Evolutionary conservation across 2,113 vertebrate species (phyloP).

Genomic region (Gobiocypris rarus): DNA sequence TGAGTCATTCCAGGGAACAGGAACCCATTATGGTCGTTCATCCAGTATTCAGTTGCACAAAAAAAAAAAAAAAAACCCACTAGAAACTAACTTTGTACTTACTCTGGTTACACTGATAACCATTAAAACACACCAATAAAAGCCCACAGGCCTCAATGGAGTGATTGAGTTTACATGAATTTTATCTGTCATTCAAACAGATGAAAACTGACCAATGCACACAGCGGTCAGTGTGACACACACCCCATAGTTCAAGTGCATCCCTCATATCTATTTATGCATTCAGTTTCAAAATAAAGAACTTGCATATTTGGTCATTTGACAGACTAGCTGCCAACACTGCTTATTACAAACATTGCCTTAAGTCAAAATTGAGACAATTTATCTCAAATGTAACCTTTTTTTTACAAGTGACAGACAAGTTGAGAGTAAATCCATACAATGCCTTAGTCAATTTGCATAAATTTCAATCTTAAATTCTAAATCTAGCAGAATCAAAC

Average conservation of each 20-base stretch:
- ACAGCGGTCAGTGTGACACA: background rate
- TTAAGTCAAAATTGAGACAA: background rate
- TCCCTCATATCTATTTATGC: background rate
- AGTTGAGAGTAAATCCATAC: too few species aligned
- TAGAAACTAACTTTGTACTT: background rate
- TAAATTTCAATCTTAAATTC: background rate
- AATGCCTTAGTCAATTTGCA: too few species aligned
- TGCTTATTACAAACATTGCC: background rate
- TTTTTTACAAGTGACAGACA: background rate
- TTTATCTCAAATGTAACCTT: background rate
- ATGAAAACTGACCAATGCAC: background rate
- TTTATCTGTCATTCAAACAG: background rate
- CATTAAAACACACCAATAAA: background rate
- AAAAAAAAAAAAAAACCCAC: background rate
- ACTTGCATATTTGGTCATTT: background rate
- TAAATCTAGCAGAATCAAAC: constrained; percentile 13
- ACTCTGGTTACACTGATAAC: background rate
- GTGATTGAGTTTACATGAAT: background rate
- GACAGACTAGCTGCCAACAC: background rate
- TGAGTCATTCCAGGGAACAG: background rate
- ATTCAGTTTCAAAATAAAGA: constrained; percentile 6
- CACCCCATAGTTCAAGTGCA: background rate
- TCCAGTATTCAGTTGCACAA: background rate
- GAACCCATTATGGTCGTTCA: background rate
- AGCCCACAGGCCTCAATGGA: background rate